Conservation (phyloP, 1,140 invertebrate species). For the Drosophila biarmipes region DNA sequence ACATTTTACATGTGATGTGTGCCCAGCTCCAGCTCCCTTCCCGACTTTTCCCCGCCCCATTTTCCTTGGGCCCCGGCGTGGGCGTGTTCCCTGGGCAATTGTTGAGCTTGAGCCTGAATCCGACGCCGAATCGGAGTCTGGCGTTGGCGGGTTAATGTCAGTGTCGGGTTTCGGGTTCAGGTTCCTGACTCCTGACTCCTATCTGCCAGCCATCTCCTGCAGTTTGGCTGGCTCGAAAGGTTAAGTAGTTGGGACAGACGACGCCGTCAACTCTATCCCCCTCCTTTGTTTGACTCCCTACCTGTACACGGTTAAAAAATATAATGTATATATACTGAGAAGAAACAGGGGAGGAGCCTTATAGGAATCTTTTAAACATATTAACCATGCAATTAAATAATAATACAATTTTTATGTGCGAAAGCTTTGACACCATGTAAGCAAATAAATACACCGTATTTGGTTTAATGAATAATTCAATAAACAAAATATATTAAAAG, state of each 20-base stretch:
- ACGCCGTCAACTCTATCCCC: slow-evolving; percentile 7
- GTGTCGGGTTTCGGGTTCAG: slow-evolving; percentile 42
- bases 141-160: slow-evolving; percentile 69
- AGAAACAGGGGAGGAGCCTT: too few species aligned
- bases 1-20: slow-evolving; percentile 63
- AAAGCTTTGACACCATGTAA: too few species aligned
- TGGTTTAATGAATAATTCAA: too few species aligned
- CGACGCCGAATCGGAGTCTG: slow-evolving; percentile 14
- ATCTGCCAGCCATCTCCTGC: slow-evolving; percentile 33
- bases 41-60: background rate
- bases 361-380: background rate
- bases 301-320: slow-evolving; percentile 2
- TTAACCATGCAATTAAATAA: background rate
- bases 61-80: slow-evolving; percentile 14
- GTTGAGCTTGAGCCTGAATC: slow-evolving; percentile 40
- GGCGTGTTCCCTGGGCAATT: slow-evolving; percentile 52
- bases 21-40: slow-evolving; percentile 8
- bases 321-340: background rate
- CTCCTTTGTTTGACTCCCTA: slow-evolving; percentile 4
- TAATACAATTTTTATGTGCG: too few species aligned
- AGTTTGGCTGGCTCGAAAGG: slow-evolving; percentile 58
- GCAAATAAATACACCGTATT: too few species aligned
- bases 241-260: slow-evolving; percentile 72
- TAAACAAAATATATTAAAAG: too few species aligned
- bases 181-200: slow-evolving; percentile 31